Evolutionary conservation across 23 tunicate species (phyloP).

Genomic region (Halocynthia roretzi): DNA sequence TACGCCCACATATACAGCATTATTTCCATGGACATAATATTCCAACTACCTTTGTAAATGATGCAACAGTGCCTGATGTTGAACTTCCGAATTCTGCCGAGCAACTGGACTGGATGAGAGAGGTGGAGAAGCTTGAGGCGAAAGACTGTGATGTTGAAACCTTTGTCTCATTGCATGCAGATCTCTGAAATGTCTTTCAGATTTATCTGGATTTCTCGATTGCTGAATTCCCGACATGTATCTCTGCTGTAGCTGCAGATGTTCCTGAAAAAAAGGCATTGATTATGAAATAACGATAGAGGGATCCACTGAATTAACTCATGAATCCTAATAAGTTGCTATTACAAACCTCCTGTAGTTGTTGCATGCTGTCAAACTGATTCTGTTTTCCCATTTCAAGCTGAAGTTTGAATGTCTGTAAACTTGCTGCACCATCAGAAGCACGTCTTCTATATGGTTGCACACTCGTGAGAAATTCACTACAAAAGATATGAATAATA

Average conservation of each 20-base stretch:
- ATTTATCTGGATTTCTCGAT: slow-evolving; percentile 21
- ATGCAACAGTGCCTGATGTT: slow-evolving; percentile 67
- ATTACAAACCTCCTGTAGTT: slow-evolving; percentile 31
- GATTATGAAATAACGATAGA: too few relatives aligned
- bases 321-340: background rate
- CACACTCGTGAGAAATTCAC: slow-evolving; percentile 6
- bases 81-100: slow-evolving; percentile 35
- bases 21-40: background rate
- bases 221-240: slow-evolving; percentile 28
- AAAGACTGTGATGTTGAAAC: slow-evolving; percentile 45
- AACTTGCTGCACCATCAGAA: slow-evolving; percentile 84
- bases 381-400: slow-evolving; percentile 34
- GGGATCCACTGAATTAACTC: too few relatives aligned
- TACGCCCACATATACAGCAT: background rate
- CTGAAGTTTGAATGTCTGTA: slow-evolving; percentile 53
- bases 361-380: slow-evolving; percentile 59
- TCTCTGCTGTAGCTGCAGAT: slow-evolving; percentile 61
- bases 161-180: slow-evolving; percentile 58
- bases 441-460: slow-evolving; percentile 56
- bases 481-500: background rate
- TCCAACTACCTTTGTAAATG: slow-evolving; percentile 59
- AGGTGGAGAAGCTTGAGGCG: slow-evolving; percentile 87
- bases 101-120: slow-evolving; percentile 68
- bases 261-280: slow-evolving; percentile 41
- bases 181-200: slow-evolving; percentile 54